phyloP scores from a whole-genome alignment of 2,797 vertebrate species.

The Pteronotus mesoamericanus region DNA sequence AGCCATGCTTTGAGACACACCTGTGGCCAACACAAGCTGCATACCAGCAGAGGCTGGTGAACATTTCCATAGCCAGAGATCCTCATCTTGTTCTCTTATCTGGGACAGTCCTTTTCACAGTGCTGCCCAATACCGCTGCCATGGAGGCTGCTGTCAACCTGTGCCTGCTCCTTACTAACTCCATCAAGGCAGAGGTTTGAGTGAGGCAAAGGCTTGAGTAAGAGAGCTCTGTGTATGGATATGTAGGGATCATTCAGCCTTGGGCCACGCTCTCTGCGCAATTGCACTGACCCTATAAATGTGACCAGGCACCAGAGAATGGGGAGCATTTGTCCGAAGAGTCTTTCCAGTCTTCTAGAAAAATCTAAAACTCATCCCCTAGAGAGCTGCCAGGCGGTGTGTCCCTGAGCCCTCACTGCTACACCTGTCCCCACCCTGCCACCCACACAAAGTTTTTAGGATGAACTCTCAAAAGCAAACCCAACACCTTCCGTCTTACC shows the following conservation, averaged over 20 bases:
- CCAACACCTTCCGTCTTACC: neutral
- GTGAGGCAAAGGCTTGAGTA: neutral
- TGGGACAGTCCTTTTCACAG: neutral
- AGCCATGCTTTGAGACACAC: neutral
- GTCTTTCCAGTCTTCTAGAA: neutral
- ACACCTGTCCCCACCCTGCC: neutral
- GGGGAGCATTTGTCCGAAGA: neutral
- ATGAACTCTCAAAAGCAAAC: neutral
- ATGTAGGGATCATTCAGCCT: neutral
- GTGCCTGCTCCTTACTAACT: neutral
- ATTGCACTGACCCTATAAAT: neutral
- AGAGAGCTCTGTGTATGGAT: neutral
- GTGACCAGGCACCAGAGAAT: neutral
- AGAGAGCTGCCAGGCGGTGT: neutral
- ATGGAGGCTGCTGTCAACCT: rapidly evolving
- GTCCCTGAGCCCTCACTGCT: neutral
- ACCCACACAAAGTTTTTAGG: neutral
- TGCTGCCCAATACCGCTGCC: rapidly evolving
- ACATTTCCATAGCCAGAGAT: too few relatives aligned
- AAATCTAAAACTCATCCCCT: neutral
- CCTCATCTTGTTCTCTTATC: neutral
- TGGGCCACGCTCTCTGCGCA: neutral
- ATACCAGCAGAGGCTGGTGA: neutral
- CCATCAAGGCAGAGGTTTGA: neutral
- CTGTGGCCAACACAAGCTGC: neutral